Percentiles rank a stretch among this genome's conserved stretches.
Conservation (phyloP, 1,140 invertebrate genomes). For the Probaryconus sp. region DNA sequence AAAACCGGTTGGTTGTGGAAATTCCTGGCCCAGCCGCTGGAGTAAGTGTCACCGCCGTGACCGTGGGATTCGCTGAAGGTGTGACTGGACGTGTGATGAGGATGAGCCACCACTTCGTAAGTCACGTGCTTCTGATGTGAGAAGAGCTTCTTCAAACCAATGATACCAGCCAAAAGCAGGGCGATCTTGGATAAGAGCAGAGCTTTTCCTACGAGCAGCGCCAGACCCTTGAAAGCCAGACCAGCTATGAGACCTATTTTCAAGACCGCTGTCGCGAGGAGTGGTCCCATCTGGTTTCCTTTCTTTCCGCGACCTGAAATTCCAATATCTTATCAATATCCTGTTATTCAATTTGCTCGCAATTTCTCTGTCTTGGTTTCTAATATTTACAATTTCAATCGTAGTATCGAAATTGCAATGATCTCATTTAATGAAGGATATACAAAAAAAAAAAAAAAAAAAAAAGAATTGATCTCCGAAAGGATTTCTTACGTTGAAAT, state of each 20-base stretch:
- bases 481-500: no score
- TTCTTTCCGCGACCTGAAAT: conserved; percentile 83
- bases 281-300: conserved; percentile 85
- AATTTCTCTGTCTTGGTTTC: no score
- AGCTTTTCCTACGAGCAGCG: conserved; percentile 89
- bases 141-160: conserved; percentile 89
- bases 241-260: conserved; percentile 89
- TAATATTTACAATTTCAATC: no score
- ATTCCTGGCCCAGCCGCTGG: conserved; percentile 81
- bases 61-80: conserved; percentile 73
- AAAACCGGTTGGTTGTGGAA: conserved; percentile 77
- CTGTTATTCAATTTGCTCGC: no score
- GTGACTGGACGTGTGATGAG: conserved; percentile 80
- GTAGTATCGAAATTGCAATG: no score
- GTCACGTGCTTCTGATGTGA: conserved; percentile 86
- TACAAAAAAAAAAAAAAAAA: no score
- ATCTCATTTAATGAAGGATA: no score
- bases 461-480: no score
- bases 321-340: background rate
- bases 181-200: conserved; percentile 90
- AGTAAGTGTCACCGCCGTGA: conserved; percentile 78
- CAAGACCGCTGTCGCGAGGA: conserved; percentile 86
- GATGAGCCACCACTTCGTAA: conserved; percentile 85
- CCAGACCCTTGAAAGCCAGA: conserved; percentile 87
- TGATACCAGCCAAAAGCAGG: conserved; percentile 86